A percentile compares a stretch with the other conserved stretches of the same genome.
phyloP scores from a whole-genome alignment of 2,888 invertebrate species.

The Callyntrura sp. region DNA sequence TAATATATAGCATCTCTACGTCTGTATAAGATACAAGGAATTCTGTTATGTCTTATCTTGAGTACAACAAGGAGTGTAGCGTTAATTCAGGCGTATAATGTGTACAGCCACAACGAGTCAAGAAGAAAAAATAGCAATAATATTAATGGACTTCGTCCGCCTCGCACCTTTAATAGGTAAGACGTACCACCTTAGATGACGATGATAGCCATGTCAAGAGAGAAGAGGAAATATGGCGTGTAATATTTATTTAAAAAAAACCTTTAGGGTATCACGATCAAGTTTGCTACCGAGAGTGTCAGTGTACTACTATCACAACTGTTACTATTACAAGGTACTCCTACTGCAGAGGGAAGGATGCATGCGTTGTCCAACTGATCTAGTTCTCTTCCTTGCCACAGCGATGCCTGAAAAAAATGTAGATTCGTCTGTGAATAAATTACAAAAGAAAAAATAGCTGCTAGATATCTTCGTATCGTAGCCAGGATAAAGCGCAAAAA shows the following conservation, averaged over 20 bases:
- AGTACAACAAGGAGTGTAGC: neutral
- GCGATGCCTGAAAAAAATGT: neutral
- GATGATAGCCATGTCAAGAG: neutral
- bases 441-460: neutral
- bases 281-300: neutral
- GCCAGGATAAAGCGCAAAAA: too few species aligned
- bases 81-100: neutral
- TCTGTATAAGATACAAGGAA: neutral
- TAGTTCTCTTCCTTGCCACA: conserved; percentile 67
- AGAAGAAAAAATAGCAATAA: conserved; percentile 25
- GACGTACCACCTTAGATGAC: neutral
- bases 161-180: neutral
- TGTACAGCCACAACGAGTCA: too few species aligned
- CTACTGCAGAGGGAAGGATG: conserved; percentile 60
- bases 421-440: conserved; percentile 50
- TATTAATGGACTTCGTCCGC: neutral
- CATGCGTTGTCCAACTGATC: conserved; percentile 75
- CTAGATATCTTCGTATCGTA: too few species aligned
- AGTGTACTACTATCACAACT: too few species aligned
- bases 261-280: conserved; percentile 69
- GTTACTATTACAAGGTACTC: too few species aligned
- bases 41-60: conserved; percentile 42
- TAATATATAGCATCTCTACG: neutral
- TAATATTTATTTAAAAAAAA: conserved; percentile 44
- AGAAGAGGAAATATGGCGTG: conserved; percentile 21